phyloP scores from a whole-genome alignment of 2,888 invertebrate genomes.

The Idaea aversata region DNA sequence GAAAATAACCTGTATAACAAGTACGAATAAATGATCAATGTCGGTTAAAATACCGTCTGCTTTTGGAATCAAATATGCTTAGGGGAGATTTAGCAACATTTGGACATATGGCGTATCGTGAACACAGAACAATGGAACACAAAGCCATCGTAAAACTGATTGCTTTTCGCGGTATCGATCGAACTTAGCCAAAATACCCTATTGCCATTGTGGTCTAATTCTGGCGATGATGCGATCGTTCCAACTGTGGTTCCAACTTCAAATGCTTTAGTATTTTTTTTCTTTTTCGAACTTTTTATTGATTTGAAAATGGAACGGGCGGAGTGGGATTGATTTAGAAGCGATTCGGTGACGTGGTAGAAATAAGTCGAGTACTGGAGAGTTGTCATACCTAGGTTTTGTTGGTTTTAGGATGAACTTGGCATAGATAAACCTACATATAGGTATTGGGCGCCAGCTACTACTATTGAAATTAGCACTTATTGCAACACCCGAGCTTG shows the following conservation, averaged over 20 bases:
- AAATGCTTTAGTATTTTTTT: neutral
- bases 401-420: neutral
- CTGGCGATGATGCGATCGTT: neutral
- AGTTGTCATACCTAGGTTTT: neutral
- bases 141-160: conserved; percentile 59
- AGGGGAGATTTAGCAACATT: conserved; percentile 17
- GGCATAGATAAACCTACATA: no score
- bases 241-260: neutral
- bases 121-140: conserved; percentile 41
- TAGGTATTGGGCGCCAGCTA: no score
- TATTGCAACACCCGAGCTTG: no score
- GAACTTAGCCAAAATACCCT: conserved; percentile 41
- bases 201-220: conserved; percentile 26
- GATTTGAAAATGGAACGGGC: neutral
- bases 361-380: neutral
- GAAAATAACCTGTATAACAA: no score
- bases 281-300: neutral
- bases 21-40: neutral
- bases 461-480: no score
- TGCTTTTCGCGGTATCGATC: conserved; percentile 56
- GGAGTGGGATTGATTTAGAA: conserved; percentile 22
- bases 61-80: neutral
- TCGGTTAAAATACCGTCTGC: neutral
- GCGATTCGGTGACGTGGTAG: neutral
- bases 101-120: conserved; percentile 19